These are phyloP conservation scores for Eurytoma adleriae DNA, from an alignment of 2,888 invertebrate genomes.

Conservation along the genomic window DNA sequence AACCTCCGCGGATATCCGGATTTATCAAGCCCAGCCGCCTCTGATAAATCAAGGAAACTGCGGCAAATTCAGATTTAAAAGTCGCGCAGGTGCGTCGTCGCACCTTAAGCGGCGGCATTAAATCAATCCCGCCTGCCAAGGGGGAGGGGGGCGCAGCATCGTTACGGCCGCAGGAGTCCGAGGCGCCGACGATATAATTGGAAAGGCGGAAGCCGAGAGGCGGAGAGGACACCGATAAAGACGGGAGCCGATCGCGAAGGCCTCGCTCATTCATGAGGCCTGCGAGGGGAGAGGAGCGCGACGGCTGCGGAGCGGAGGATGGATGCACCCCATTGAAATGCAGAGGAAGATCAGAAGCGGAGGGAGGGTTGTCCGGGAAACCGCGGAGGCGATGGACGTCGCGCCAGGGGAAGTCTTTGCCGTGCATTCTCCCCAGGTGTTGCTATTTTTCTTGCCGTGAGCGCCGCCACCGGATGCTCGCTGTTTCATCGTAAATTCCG, in stretches of 20 bases:
- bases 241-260: not conserved
- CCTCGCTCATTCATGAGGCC: not conserved
- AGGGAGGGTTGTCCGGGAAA: not conserved
- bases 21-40: not conserved
- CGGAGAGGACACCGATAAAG: not conserved
- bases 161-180: not conserved
- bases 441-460: no score
- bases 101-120: slow-evolving; percentile 10
- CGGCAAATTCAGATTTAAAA: slow-evolving; percentile 21
- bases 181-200: no score
- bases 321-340: slow-evolving; percentile 17
- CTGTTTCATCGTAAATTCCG: slow-evolving; percentile 23
- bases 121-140: slow-evolving; percentile 11
- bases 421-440: no score
- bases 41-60: slow-evolving; percentile 4
- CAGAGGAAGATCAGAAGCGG: slow-evolving; percentile 22
- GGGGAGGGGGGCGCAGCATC: not conserved
- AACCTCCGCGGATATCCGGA: no score
- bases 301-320: slow-evolving; percentile 7
- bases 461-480: not conserved
- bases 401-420: not conserved
- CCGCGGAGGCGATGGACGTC: slow-evolving; percentile 1
- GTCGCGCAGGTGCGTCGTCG: slow-evolving; percentile 6
- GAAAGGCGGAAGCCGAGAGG: no score
- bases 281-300: not conserved